These are phyloP conservation scores for Tipula vernalis DNA, from an alignment of 2,888 invertebrate genomes.

Conservation along the genomic window DNA sequence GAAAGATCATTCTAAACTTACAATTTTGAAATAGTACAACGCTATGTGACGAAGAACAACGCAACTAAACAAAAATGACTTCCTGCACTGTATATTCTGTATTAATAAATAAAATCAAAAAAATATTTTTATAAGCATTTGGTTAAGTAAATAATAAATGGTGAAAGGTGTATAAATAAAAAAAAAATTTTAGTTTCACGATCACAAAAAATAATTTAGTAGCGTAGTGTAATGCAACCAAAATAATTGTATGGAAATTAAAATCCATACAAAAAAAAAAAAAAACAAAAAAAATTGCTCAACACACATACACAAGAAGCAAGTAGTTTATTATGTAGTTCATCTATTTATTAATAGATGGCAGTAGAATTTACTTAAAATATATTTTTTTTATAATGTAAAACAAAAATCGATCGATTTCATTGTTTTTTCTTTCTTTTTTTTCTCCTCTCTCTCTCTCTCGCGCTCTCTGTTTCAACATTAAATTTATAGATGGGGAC, in stretches of 20 bases:
- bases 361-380: neutral
- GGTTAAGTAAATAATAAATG: neutral
- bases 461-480: neutral
- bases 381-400: no score
- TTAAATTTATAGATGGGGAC: slow-evolving; percentile 34
- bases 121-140: neutral
- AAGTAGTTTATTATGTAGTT: neutral
- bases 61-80: neutral
- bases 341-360: neutral
- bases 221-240: neutral
- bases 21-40: no score
- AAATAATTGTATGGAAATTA: neutral
- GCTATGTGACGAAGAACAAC: neutral
- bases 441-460: no score
- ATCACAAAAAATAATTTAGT: neutral
- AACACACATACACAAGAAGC: no score
- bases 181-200: neutral
- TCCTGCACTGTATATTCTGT: neutral
- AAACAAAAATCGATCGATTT: neutral
- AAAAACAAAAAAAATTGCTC: no score
- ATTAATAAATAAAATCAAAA: neutral
- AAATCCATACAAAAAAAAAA: no score
- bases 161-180: neutral
- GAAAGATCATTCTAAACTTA: no score
- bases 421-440: neutral